Base-by-base conservation (phyloP, 2,888 invertebrate species). In the Drosophila kuntzei region DNA sequence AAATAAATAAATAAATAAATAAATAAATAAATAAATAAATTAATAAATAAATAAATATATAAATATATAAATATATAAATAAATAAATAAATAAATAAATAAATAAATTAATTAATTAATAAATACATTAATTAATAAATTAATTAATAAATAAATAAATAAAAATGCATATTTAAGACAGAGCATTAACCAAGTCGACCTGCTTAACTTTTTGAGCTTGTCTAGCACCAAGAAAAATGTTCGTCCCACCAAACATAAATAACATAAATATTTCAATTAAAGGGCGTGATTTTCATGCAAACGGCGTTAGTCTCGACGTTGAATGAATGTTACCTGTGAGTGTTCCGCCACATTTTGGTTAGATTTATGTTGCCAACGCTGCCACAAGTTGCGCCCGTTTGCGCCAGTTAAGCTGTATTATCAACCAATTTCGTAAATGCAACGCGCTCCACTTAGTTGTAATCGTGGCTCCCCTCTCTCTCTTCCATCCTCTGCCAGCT, bases 251-350 rank as follows among this genome's bases (percentile, higher is more conserved):
- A 54, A 51, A 54, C 71, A 81, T 87, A 70, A 81, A 87, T 73
- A 73, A 76, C 79, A 70, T 66, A 70, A 70, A 77, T 83, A 79
- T 84, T 83, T 87, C 87, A 80, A 83, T 83, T 73, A 84, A 46
- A 44, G 69, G 65, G 65, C 79, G 87, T 78, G 85, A 87, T 82
- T 87, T 74, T 47, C 55, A 60, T 70, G 67, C 61, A 71, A 46
- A 76, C 60, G 44, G 41, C 39, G 46, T 50, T 16, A 27, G 25
- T n/a, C 16, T 27, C 37, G 29, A 37, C 37, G 44, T 39, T 58
- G 58, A 68, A 64, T 66, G 18, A 68, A 79, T 57, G 58, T 57
- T 64, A 37, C 64, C 69, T 53, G 57, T 54, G 47, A 58, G 71
- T 53, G 41, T 59, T 36, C 20, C n/a, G 72, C 55, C 66, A 65